Evolutionary conservation across 2,797 vertebrate species (phyloP).

Genomic region (Malurus leucopterus): DNA sequence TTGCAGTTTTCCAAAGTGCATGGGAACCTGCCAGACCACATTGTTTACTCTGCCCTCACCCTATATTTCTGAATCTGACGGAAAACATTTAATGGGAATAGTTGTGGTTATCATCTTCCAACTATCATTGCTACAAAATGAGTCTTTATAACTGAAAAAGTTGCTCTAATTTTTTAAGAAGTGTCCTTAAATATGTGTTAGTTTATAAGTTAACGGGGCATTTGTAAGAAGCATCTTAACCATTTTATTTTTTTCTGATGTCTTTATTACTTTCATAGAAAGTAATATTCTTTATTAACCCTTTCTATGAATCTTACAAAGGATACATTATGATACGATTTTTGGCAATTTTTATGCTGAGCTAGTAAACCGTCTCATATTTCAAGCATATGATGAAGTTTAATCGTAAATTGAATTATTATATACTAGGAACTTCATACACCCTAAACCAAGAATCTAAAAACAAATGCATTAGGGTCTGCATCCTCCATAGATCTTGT

Average conservation of each 20-base stretch:
- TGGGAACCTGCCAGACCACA: background rate
- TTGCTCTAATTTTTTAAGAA: background rate
- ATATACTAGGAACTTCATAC: background rate
- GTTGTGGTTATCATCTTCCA: background rate
- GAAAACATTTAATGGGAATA: background rate
- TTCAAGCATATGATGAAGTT: background rate
- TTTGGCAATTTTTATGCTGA: background rate
- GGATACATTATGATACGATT: background rate
- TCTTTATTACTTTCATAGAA: background rate
- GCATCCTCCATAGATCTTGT: accelerated
- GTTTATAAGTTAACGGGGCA: background rate
- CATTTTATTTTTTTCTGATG: background rate
- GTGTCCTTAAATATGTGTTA: background rate
- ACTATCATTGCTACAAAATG: background rate
- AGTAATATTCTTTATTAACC: no score
- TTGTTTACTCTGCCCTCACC: background rate
- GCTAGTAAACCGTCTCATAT: background rate
- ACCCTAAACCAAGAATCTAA: background rate
- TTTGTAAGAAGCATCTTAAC: background rate
- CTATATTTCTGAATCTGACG: background rate
- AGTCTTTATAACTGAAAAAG: background rate
- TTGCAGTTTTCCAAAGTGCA: background rate
- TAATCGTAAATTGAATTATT: background rate
- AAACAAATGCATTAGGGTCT: background rate
- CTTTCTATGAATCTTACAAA: background rate